Conservation (phyloP, 2,888 invertebrate genomes). For the Cremastobaeus sp. region DNA sequence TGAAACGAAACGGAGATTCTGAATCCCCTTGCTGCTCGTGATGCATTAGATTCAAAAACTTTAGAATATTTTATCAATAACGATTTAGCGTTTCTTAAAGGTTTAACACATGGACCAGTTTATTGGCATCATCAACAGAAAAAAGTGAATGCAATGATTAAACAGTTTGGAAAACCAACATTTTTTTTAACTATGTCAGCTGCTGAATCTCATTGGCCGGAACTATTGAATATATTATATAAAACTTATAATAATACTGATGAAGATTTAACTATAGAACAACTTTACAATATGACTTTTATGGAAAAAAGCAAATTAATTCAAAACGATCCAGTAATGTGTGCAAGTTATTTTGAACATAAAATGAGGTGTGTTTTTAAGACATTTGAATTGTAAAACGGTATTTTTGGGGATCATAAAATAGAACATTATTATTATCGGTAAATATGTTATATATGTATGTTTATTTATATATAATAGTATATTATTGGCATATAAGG, state of each 20-base stretch:
- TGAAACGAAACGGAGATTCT: no score
- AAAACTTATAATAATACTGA: slow-evolving; percentile 31
- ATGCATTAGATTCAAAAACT: slow-evolving; percentile 34
- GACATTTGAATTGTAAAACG: slow-evolving; percentile 25
- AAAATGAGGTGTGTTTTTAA: no score
- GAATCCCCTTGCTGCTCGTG: no score
- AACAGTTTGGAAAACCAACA: no score
- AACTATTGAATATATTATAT: slow-evolving; percentile 52
- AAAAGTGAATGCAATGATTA: no score
- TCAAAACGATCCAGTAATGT: slow-evolving; percentile 61
- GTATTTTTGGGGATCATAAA: slow-evolving; percentile 10
- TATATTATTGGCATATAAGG: no score
- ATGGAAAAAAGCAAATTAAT: no score
- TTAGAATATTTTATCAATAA: slow-evolving; percentile 16
- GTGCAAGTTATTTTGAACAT: slow-evolving; percentile 61
- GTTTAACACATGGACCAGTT: no score
- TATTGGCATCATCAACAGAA: no score
- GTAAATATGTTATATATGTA: no score
- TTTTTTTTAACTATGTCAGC: slow-evolving; percentile 39
- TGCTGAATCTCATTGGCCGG: slow-evolving; percentile 22
- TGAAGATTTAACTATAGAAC: slow-evolving; percentile 20
- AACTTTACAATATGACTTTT: slow-evolving; percentile 30
- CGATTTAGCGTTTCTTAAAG: slow-evolving; percentile 18
- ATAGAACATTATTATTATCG: slow-evolving; percentile 27
- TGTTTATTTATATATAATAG: no score